Evolutionary conservation across 1,140 invertebrate genomes (phyloP), one percentile per base, ranked within the genome.

Genomic region (Caenorhabditis inopinata): DNA sequence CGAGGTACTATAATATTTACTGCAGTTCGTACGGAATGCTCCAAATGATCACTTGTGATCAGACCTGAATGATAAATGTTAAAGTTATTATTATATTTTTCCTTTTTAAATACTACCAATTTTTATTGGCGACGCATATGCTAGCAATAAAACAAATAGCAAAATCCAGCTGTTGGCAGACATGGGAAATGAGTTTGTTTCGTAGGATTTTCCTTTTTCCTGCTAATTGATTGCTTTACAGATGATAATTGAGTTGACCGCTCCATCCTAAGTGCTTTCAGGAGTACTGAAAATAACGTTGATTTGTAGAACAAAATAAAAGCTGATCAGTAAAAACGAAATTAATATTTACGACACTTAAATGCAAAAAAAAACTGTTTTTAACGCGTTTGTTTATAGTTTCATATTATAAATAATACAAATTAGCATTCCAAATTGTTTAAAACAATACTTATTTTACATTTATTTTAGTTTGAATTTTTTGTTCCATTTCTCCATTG

Each of bases 231-330:
- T 16, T 68, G 58, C 7, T 38, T 7, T 1, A 42, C n/a, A 38
- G 58, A 68, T 18, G 58, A 68, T 68, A 68, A 68, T 68, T 68
- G 58, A 38, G n/a, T 38, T 68, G 58, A 68, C 58, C 23, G 29
- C 29, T 68, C 18, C n/a, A n/a, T 9, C n/a, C 51, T 42, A 29
- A 53, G 49, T 78, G 76, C 23, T 62, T 74, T 35, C 18, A 0
- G 2, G 12, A 49, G 48, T 5, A 78, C 76, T 46, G 21, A 53
- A 77, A 78, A 21, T 16, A 46, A 38, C 58, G 18, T 42, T n/a
- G 53, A 62, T 35, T 16, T 11, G 49, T 27, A 14, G 38, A 14
- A 5, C 6, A 7, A 7, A 14, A 42, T 7, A 42, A 42, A 42
- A 42, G 38, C 38, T 7, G n/a, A n/a, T n/a, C n/a, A n/a, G n/a